Percentiles rank a stretch among this genome's conserved stretches.
These are phyloP conservation scores for Acheta domesticus DNA, from an alignment of 2,888 invertebrate genomes.

Conservation along the genomic window DNA sequence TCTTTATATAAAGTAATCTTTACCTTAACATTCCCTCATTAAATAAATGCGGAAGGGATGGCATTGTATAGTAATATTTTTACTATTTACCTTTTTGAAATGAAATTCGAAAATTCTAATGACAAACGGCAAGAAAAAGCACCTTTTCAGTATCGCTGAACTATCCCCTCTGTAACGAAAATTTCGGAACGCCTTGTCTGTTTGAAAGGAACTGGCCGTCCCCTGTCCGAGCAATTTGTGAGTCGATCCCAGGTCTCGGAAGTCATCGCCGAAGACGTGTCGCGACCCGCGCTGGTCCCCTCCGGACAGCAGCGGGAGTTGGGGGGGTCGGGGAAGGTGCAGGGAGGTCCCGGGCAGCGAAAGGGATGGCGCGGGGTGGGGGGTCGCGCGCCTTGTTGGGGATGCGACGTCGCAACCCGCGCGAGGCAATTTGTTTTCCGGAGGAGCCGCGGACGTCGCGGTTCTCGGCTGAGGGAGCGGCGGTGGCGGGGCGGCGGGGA, in stretches of 20 bases:
- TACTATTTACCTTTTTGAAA: no score
- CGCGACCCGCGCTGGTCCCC: background rate
- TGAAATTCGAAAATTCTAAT: no score
- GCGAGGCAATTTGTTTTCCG: conserved; percentile 2
- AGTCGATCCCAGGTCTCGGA: conserved; percentile 18
- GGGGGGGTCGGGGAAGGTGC: background rate
- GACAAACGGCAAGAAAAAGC: no score
- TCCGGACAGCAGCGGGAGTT: background rate
- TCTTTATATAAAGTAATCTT: no score
- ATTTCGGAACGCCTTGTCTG: no score
- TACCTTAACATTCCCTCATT: no score
- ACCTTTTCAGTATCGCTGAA: no score
- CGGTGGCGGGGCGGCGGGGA: background rate
- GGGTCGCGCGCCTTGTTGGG: background rate
- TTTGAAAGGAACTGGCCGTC: background rate
- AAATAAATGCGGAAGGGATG: no score
- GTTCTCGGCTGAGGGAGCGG: background rate
- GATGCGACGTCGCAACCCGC: background rate
- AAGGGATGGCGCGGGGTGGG: background rate
- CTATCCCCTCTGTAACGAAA: no score
- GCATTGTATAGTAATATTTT: no score
- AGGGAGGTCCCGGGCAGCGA: background rate
- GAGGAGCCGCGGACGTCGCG: conserved; percentile 1
- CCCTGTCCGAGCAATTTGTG: background rate
- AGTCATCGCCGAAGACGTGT: background rate